A percentile compares a stretch with the other conserved stretches of the same genome.
These are phyloP conservation scores for Strigamia maritima DNA, from an alignment of 2,888 invertebrate genomes.

Conservation along the genomic window DNA sequence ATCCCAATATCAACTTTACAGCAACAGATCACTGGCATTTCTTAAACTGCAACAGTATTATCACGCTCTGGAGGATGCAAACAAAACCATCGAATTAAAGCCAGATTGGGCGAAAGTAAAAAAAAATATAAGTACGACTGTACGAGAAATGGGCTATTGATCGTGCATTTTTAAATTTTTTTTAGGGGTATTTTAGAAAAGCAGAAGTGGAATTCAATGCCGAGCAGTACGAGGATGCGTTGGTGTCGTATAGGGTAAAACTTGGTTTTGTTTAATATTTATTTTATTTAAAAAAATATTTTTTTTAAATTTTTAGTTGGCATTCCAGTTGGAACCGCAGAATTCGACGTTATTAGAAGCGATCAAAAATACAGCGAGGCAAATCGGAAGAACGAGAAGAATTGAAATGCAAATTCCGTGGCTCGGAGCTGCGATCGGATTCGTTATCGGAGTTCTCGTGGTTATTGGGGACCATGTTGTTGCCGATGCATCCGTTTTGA, in stretches of 20 bases:
- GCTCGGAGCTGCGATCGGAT: slow-evolving; percentile 70
- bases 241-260: slow-evolving; percentile 61
- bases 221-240: slow-evolving; percentile 58
- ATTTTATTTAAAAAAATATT: background rate
- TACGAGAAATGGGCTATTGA: too few relatives aligned
- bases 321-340: slow-evolving; percentile 51
- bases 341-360: slow-evolving; percentile 64
- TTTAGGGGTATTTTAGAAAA: slow-evolving; percentile 43
- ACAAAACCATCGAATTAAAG: slow-evolving; percentile 68
- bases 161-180: slow-evolving; percentile 56
- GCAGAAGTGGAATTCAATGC: slow-evolving; percentile 44
- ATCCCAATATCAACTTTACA: slow-evolving; percentile 67
- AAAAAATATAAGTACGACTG: slow-evolving; percentile 70
- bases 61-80: slow-evolving; percentile 73
- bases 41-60: slow-evolving; percentile 73
- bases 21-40: slow-evolving; percentile 77
- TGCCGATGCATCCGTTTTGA: slow-evolving; percentile 63
- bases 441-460: slow-evolving; percentile 66
- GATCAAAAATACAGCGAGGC: slow-evolving; percentile 61
- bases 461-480: slow-evolving; percentile 67
- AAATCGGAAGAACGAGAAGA: slow-evolving; percentile 57
- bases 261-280: background rate
- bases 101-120: slow-evolving; percentile 79
- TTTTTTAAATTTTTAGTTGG: background rate
- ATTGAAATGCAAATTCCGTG: slow-evolving; percentile 70